Evolutionary conservation across 1,140 invertebrate genomes (phyloP), one percentile per base, ranked within the genome.

Genomic region (Meloidogyne exigua): DNA sequence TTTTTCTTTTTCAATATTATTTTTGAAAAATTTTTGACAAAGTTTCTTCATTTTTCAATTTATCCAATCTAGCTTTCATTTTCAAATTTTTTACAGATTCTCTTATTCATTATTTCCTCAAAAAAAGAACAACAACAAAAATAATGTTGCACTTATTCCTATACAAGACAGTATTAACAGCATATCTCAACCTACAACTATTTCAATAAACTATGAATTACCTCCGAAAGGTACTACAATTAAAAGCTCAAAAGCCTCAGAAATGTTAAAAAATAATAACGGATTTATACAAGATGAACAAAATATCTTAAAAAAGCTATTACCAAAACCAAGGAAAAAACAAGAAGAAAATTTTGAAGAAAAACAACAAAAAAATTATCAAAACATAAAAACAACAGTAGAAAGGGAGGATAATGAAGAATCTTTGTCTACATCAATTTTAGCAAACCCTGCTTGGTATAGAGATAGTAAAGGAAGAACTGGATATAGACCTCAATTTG

Each of bases 401-500:
- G 4, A 39, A 39, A 4, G 9, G 7, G 18, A n/a, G n/a, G 18
- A 57, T 5, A 18, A 57, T n/a, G 49, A 57, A 2, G 68, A 76
- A n/a, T 76, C 79, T 23, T 86, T 85, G 84, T 72, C 73, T 28
- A 77, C 67, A 9, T 86, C 84, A 44, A 76, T 85, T 67, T 66
- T 85, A 42, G 63, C 66, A 10, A 84, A 78, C 72, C 73, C 84
- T 18, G 81, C 84, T 23, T 85, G 84, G 84, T 85, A 85, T 71
- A 64, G 84, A 76, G 84, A 85, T 73, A 75, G 79, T 44, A 83
- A 86, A 13, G 84, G 84, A 32, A 65, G 81, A 39, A 85, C 84
- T 13, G 84, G 84, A 23, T 84, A 72, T 69, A 79, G 79, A 32
- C 49, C 49, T 57, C 49, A 57, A 57, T 70, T 76, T 25, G 57